These are phyloP conservation scores for Apamea anceps DNA, from an alignment of 2,888 invertebrate genomes.

Conservation along the genomic window DNA sequence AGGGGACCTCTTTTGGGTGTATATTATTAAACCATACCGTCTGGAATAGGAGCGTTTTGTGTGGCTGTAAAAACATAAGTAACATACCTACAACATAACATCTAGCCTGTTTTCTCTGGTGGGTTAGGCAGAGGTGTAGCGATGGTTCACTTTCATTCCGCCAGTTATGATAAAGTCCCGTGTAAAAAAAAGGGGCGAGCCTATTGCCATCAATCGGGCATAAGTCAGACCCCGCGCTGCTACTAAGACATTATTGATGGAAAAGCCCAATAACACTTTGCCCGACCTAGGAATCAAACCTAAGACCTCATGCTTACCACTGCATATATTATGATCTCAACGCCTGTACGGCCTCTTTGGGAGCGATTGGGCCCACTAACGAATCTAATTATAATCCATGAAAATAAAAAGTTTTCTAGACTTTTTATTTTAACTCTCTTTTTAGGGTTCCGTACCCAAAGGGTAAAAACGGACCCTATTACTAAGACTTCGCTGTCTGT, in stretches of 20 bases:
- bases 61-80: constrained; percentile 3
- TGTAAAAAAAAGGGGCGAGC: no score
- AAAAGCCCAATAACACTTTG: background rate
- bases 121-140: no score
- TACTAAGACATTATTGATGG: background rate
- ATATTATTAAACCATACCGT: constrained; percentile 2
- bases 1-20: constrained; percentile 40
- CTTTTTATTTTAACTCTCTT: background rate
- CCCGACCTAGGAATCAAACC: background rate
- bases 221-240: no score
- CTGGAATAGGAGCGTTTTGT: constrained; percentile 10
- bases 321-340: background rate
- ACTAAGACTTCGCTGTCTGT: no score
- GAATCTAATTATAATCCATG: background rate
- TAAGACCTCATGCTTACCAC: background rate
- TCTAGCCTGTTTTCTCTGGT: background rate
- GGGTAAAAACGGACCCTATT: no score
- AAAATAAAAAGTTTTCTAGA: background rate
- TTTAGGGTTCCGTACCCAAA: no score
- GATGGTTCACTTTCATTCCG: background rate
- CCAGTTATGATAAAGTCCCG: background rate
- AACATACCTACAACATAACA: background rate
- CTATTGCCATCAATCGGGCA: background rate
- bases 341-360: background rate
- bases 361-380: background rate